Conservation (phyloP, 2,888 invertebrate species). For the Athripsodes cinereus region DNA sequence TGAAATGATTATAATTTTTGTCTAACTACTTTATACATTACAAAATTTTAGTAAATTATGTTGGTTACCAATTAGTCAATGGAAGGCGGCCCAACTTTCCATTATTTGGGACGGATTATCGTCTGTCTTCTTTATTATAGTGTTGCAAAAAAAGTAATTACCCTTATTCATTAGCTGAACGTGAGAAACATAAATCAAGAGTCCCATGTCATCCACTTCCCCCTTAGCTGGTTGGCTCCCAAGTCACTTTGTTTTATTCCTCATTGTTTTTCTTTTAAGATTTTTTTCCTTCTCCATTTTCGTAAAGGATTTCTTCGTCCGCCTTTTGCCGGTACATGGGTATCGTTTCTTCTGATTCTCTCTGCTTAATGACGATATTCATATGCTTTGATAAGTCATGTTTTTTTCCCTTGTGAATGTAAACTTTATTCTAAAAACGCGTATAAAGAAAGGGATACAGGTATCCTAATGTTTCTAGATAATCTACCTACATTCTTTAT, state of each 20-base stretch:
- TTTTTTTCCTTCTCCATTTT: not conserved
- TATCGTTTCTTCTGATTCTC: not conserved
- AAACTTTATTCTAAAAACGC: too few species aligned
- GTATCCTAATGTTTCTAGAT: too few species aligned
- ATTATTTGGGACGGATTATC: slow-evolving; percentile 27
- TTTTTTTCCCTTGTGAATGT: not conserved
- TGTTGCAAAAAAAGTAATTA: slow-evolving; percentile 27
- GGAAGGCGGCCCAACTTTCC: slow-evolving; percentile 20
- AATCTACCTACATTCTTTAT: too few species aligned
- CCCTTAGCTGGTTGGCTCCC: slow-evolving; percentile 17
- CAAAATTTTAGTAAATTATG: too few species aligned
- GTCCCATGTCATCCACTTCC: slow-evolving; percentile 12
- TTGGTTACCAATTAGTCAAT: too few species aligned
- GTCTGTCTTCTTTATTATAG: slow-evolving; percentile 27
- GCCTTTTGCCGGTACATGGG: not conserved
- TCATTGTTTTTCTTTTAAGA: slow-evolving; percentile 22
- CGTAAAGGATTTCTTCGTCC: not conserved
- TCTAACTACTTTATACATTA: too few species aligned
- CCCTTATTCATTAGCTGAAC: slow-evolving; percentile 28
- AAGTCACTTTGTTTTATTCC: slow-evolving; percentile 21
- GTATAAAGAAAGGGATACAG: too few species aligned
- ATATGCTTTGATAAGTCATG: not conserved
- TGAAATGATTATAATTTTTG: too few species aligned
- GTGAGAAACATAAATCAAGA: slow-evolving; percentile 27
- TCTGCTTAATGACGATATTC: not conserved